phyloP scores from a whole-genome alignment of 1,140 invertebrate genomes.

The Spodoptera litura region DNA sequence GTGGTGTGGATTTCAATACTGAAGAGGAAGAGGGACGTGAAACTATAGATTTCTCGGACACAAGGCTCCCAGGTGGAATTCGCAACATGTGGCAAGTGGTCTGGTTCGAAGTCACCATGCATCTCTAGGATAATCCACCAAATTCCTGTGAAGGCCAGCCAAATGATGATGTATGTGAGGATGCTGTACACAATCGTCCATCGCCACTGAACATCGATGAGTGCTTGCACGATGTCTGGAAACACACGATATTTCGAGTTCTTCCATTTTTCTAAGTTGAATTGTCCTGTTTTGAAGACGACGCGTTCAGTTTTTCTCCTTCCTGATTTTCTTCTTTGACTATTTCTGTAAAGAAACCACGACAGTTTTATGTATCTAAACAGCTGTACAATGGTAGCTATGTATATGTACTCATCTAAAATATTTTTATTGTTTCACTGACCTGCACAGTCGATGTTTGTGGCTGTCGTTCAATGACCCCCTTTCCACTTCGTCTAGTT shows the following conservation, averaged over 20 bases:
- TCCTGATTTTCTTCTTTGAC: conserved; percentile 50
- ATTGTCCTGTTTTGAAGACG: conserved; percentile 89
- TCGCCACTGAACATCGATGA: conserved; percentile 88
- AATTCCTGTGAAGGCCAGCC: conserved; percentile 88
- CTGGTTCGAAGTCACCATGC: conserved; percentile 88
- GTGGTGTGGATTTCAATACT: conserved; percentile 89
- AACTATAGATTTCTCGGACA: conserved; percentile 86
- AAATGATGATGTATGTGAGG: conserved; percentile 88
- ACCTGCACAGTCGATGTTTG: conserved; percentile 11
- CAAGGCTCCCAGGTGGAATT: conserved; percentile 81
- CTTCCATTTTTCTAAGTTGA: conserved; percentile 88
- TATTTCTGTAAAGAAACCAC: conserved; percentile 53
- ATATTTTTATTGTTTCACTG: not conserved
- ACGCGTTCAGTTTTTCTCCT: conserved; percentile 71
- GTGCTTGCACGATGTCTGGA: conserved; percentile 84
- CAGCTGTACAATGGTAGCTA: not conserved
- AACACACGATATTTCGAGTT: conserved; percentile 86
- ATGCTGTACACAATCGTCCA: conserved; percentile 90
- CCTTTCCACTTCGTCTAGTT: conserved; percentile 9
- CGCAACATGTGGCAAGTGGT: conserved; percentile 60
- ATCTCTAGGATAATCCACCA: conserved; percentile 89
- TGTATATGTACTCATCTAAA: not conserved
- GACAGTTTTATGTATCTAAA: not conserved
- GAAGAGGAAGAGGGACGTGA: conserved; percentile 88
- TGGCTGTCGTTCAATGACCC: not conserved